These are phyloP conservation scores for Knipowitschia caucasica DNA, from an alignment of 2,797 vertebrate species.

Conservation along the genomic window DNA sequence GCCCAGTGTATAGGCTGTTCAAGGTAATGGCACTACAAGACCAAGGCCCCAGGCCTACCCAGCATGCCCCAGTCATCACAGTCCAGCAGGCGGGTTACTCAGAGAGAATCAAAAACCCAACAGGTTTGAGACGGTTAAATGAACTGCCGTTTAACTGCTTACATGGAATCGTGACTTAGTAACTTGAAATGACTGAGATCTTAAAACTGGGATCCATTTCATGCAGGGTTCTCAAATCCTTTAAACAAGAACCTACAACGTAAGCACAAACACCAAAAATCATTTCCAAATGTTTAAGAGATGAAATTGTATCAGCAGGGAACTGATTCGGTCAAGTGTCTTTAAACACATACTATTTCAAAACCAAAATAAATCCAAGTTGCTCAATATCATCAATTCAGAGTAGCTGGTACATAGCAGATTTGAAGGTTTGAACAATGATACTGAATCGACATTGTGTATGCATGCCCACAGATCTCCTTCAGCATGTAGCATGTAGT, in stretches of 20 bases:
- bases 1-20: conserved; percentile 28
- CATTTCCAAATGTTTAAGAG: too few relatives aligned
- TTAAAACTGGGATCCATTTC: too few relatives aligned
- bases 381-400: too few relatives aligned
- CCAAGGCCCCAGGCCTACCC: conserved; percentile 39
- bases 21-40: conserved; percentile 42
- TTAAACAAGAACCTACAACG: too few relatives aligned
- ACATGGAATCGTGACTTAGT: conserved; percentile 32
- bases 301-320: too few relatives aligned
- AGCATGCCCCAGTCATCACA: conserved; percentile 46
- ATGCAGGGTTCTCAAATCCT: too few relatives aligned
- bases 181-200: conserved; percentile 26
- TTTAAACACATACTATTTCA: too few relatives aligned
- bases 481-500: conserved; percentile 47
- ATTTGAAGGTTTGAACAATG: too few relatives aligned
- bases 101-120: conserved; percentile 24
- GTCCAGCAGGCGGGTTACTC: conserved; percentile 38
- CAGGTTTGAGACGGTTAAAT: conserved; percentile 22
- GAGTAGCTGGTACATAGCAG: too few relatives aligned
- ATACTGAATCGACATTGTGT: not conserved
- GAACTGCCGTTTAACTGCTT: conserved; percentile 25
- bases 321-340: too few relatives aligned
- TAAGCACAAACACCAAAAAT: too few relatives aligned
- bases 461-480: conserved; percentile 20
- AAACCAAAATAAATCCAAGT: too few relatives aligned